Conservation (phyloP, 2,113 vertebrate genomes). For the Colossoma macropomum region DNA sequence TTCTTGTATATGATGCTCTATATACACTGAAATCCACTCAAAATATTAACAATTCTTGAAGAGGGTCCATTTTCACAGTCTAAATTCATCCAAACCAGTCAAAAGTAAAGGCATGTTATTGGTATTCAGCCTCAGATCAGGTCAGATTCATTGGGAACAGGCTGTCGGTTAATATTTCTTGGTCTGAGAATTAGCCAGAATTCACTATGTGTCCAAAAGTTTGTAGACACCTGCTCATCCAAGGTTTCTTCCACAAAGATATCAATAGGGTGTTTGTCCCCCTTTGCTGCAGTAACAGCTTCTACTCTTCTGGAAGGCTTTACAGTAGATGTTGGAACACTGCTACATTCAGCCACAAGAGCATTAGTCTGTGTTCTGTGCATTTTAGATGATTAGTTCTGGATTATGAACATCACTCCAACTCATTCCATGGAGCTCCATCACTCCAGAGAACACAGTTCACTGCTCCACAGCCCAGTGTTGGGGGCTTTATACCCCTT, state of each 20-base stretch:
- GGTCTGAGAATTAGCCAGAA: neutral
- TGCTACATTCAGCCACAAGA: neutral
- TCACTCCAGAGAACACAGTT: too few species aligned
- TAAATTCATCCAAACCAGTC: constrained; percentile 18
- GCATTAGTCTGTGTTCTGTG: too few species aligned
- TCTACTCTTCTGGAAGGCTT: too few species aligned
- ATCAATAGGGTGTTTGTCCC: too few species aligned
- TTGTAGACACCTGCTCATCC: neutral
- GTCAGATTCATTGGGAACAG: neutral
- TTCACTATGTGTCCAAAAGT: neutral
- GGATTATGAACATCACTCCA: too few species aligned
- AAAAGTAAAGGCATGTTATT: neutral
- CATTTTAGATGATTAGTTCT: too few species aligned
- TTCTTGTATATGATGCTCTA: neutral
- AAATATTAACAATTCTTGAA: neutral
- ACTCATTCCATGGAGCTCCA: too few species aligned
- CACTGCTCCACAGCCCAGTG: neutral
- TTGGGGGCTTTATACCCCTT: too few species aligned
- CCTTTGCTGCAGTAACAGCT: too few species aligned
- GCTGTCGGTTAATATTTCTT: neutral
- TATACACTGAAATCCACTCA: constrained; percentile 9
- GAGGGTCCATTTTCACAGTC: neutral
- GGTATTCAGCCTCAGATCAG: constrained; percentile 4
- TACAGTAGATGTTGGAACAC: too few species aligned
- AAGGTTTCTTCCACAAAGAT: too few species aligned